Base-by-base conservation (phyloP, 37 sponge, comb jelly and placozoan genomes). In the Crambe crambe region DNA sequence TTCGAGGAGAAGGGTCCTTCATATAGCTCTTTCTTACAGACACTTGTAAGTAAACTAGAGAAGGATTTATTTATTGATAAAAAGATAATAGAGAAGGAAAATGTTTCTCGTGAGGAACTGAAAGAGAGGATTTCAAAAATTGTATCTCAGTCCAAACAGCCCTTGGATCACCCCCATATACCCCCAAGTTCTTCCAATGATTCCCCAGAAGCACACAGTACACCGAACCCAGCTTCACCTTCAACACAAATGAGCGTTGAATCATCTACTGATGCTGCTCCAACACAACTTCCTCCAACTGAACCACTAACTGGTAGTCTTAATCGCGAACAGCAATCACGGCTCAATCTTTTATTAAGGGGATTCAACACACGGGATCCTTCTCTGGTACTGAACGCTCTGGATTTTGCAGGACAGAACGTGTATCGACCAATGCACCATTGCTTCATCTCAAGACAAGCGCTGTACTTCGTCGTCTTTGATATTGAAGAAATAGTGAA, bases 341-440 rank as follows among this genome's bases (percentile, higher is more conserved):
- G 51, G 6, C 51, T 15, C 10, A 47, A 12, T 47, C 10, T 15
- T 47, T 12, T 47, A 12, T 6, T 47, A 12, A 62, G 25, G 31
- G 51, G 51, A 15, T 47, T 47, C 6, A 47, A 68, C 12, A 22
- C 34, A 25, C 42, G 6, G 18, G 68, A 68, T 18, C 68, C 79
- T 31, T 26, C 29, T 22, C 79, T 79, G 2, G 54, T 35, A 18
- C 34, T 63, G 12, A 82, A 73, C 40, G 43, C 79, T 12, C 77
- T 79, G 12, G 85, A 90, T 63, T 90, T 90, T 80, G 90, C 90
- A 20, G 90, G 90, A 15, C 90, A 90, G 60, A 80, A 84, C 1
- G 61, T 58, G 42, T 90, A 90, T 47, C 75, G 80, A 6, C 80
- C 90, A 66, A 90, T 90, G 90, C 90, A 90, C 40, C 90, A 84